These are phyloP conservation scores for Nothoprocta pentlandii DNA, from an alignment of 2,113 vertebrate genomes.

Conservation along the genomic window DNA sequence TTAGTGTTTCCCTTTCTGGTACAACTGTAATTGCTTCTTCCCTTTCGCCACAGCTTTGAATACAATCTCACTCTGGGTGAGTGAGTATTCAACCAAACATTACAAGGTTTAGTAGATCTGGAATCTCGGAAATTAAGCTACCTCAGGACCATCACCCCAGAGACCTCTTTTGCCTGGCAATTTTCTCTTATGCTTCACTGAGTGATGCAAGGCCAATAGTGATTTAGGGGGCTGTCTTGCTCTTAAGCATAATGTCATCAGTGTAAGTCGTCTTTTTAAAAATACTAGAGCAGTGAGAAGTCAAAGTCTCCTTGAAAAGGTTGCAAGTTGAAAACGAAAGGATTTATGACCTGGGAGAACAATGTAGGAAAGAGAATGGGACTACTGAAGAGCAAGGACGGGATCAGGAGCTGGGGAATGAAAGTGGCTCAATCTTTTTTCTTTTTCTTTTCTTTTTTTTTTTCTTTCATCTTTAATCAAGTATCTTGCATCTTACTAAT, in stretches of 20 bases:
- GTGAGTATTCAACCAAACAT: neutral
- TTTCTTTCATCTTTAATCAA: neutral
- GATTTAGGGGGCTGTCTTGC: neutral
- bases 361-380: neutral
- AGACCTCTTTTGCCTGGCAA: neutral
- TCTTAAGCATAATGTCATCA: neutral
- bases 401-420: neutral
- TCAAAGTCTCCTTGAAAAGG: neutral
- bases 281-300: neutral
- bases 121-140: neutral
- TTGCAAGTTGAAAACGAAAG: neutral
- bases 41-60: neutral
- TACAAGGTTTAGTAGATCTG: neutral
- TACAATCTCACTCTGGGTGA: neutral
- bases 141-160: neutral
- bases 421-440: neutral
- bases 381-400: neutral
- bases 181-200: neutral
- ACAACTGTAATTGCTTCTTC: neutral
- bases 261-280: neutral
- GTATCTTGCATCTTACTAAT: neutral
- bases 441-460: neutral
- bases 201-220: neutral
- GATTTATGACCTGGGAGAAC: neutral
- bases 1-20: neutral